Evolutionary conservation across 1,140 invertebrate species (phyloP).

Genomic region (Uloborus diversus): DNA sequence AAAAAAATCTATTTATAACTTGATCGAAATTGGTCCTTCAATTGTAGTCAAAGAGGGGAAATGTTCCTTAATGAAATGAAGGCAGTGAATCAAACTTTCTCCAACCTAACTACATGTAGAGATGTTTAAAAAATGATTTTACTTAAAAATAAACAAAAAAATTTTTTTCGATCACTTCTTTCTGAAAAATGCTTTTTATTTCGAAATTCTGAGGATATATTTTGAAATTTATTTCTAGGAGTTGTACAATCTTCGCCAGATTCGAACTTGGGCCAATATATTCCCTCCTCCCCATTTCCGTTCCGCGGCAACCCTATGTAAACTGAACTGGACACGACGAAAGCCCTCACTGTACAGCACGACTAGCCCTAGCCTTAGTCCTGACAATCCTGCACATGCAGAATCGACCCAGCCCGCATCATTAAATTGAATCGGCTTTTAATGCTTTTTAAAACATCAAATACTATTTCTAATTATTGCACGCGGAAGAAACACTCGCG

Average conservation of each 20-base stretch:
- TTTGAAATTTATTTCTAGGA: background rate
- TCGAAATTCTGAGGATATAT: too few species aligned
- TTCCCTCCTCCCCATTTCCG: background rate
- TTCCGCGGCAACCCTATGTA: slow-evolving; percentile 41
- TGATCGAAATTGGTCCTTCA: too few species aligned
- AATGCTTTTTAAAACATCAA: background rate
- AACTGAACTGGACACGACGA: slow-evolving; percentile 51
- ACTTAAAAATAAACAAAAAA: too few species aligned
- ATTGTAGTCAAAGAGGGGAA: too few species aligned
- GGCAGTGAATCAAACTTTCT: too few species aligned
- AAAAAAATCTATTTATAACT: too few species aligned
- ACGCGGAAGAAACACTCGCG: background rate
- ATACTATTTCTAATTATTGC: background rate
- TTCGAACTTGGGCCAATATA: too few species aligned
- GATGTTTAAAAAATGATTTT: too few species aligned
- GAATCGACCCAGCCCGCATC: slow-evolving; percentile 13
- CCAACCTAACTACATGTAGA: too few species aligned
- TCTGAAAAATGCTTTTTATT: too few species aligned
- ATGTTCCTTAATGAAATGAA: too few species aligned
- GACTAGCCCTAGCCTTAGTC: slow-evolving; percentile 26
- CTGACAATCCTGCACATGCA: background rate
- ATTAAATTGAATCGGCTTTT: background rate
- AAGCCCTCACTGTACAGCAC: slow-evolving; percentile 10
- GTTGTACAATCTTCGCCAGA: background rate
- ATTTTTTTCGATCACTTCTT: too few species aligned